Percentiles rank a stretch among this genome's conserved stretches.
Evolutionary conservation across 1,140 invertebrate genomes (phyloP).

Genomic region (Grapholita molesta): DNA sequence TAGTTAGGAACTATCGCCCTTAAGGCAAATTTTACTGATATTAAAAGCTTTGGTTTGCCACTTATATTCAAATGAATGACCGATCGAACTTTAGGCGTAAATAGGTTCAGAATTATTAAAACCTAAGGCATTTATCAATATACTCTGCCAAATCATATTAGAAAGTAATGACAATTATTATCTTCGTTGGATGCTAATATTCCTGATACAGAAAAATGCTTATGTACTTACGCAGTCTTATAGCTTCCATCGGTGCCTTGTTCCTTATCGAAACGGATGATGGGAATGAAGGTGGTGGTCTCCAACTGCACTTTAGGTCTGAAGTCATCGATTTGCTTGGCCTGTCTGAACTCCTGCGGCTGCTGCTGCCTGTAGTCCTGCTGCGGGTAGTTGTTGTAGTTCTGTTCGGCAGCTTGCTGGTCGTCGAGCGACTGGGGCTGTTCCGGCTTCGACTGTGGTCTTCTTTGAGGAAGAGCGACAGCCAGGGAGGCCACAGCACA

Average conservation of each 20-base stretch:
- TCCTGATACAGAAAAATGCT: not conserved
- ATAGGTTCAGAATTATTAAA: no score
- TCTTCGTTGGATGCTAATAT: no score
- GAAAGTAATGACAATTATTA: not conserved
- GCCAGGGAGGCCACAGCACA: slow-evolving; percentile 52
- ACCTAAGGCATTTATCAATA: no score
- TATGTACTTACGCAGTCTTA: slow-evolving; percentile 83
- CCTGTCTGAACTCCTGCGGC: slow-evolving; percentile 32
- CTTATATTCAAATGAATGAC: no score
- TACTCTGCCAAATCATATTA: no score
- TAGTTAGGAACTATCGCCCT: no score
- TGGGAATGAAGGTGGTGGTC: slow-evolving; percentile 86
- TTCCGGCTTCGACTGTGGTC: slow-evolving; percentile 52
- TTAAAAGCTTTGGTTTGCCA: no score
- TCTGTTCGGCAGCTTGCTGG: slow-evolving; percentile 62
- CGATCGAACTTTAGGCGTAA: no score
- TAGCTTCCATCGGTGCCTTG: slow-evolving; percentile 89
- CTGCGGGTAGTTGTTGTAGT: slow-evolving; percentile 58
- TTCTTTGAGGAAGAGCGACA: slow-evolving; percentile 62
- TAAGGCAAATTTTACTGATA: no score
- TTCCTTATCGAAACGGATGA: slow-evolving; percentile 88
- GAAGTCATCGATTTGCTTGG: slow-evolving; percentile 54
- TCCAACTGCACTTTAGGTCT: slow-evolving; percentile 65
- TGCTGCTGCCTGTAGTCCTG: slow-evolving; percentile 49
- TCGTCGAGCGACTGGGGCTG: slow-evolving; percentile 35